A percentile compares a stretch with the other conserved stretches of the same genome.
These are phyloP conservation scores for Steinernema carpocapsae DNA, from an alignment of 2,888 invertebrate genomes.

Conservation along the genomic window DNA sequence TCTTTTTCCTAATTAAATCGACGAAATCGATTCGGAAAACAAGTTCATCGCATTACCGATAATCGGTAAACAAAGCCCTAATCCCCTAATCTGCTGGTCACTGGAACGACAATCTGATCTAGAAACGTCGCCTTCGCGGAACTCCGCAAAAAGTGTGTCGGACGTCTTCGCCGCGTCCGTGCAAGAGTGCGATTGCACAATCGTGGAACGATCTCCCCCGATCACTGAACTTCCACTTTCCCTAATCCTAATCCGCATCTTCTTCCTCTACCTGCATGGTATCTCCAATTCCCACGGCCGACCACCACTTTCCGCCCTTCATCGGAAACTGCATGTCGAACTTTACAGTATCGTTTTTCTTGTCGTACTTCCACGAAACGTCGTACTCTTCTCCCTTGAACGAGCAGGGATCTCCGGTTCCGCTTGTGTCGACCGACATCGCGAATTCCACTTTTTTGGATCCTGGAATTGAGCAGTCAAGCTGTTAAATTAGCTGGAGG, in stretches of 20 bases:
- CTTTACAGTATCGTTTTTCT: constrained; percentile 45
- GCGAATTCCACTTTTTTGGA: constrained; percentile 42
- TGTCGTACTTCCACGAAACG: constrained; percentile 50
- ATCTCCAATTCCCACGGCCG: constrained; percentile 55
- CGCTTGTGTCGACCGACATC: constrained; percentile 50
- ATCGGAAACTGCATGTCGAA: constrained; percentile 47
- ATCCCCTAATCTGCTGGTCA: constrained; percentile 1
- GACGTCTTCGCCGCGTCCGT: not conserved
- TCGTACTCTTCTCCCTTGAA: constrained; percentile 45
- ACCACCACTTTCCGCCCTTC: constrained; percentile 55
- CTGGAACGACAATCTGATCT: constrained; percentile 24
- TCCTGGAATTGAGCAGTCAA: not conserved
- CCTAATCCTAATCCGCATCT: not conserved
- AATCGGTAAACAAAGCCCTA: no score
- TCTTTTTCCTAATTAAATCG: no score
- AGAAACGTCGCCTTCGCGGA: constrained; percentile 3
- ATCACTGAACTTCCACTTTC: not conserved
- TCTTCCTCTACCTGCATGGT: constrained; percentile 46
- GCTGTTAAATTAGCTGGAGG: not conserved
- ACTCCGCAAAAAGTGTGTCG: constrained; percentile 29
- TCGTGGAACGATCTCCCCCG: not conserved
- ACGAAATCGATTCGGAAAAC: no score
- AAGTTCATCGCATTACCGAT: no score
- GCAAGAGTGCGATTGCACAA: not conserved
- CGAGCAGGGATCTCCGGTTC: constrained; percentile 53